Conservation (phyloP, 2,113 vertebrate genomes). For the Labrus mixtus region DNA sequence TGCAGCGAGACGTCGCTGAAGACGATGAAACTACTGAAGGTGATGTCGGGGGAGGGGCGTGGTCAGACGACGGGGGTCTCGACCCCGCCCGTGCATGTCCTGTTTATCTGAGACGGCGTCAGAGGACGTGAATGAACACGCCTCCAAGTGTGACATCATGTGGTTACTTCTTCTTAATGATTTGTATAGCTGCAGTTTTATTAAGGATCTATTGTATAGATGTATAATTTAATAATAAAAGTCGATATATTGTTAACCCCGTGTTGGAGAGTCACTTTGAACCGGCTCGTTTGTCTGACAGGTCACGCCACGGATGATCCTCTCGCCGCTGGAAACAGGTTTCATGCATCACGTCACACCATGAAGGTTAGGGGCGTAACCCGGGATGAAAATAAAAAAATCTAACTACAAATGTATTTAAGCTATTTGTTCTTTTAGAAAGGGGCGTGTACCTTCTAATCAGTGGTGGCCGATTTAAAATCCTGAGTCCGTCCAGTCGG, state of each 20-base stretch:
- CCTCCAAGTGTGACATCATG: conserved; percentile 65
- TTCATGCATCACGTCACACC: no score
- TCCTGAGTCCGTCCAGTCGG: no score
- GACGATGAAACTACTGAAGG: background rate
- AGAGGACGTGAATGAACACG: conserved; percentile 65
- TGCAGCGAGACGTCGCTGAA: background rate
- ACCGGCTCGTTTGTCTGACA: no score
- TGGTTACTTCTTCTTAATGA: conserved; percentile 71
- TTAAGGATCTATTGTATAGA: conserved; percentile 82
- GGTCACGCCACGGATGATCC: no score
- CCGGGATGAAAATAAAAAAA: no score
- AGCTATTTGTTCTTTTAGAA: no score
- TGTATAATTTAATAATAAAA: conserved; percentile 84
- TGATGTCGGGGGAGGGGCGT: background rate
- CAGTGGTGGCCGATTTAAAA: no score
- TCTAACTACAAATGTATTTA: no score
- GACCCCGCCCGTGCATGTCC: conserved; percentile 67
- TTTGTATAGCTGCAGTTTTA: conserved; percentile 82
- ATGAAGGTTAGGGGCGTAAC: no score
- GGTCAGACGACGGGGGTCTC: conserved; percentile 4
- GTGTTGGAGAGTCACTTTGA: background rate
- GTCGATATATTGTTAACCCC: conserved; percentile 68
- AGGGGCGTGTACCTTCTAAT: no score
- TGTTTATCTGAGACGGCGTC: conserved; percentile 52
- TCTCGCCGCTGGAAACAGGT: no score